Evolutionary conservation across 1,140 invertebrate genomes (phyloP), one percentile per base, ranked within the genome.

Genomic region (Yoshiicerus persimilis): DNA sequence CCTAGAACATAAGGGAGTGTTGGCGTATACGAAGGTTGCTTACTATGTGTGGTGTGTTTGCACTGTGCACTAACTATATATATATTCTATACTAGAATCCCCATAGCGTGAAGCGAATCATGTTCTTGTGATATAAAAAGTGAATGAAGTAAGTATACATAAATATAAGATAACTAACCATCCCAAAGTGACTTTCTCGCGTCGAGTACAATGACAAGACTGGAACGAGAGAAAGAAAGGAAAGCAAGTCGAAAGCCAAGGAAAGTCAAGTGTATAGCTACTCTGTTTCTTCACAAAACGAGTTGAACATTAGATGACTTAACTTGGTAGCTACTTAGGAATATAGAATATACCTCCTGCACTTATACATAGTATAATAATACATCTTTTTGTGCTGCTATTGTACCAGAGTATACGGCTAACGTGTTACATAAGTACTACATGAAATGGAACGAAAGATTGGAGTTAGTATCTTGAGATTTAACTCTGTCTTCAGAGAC

Each of bases 111-210:
- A 47, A 56, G 25, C 23, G 47, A 85, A 85, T 85, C 47, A 56
- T 85, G 39, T 25, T 41, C 47, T 85, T 27, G 4, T 56, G 13
- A 83, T 36, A 83, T 36, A 38, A 32, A 38, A 32, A 80, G 75
- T 34, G 34, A 41, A 41, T 84, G 30, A 84, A 84, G 38, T 47
- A 41, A 84, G 39, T 39, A 32, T 84, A 84, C 25, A 25, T 23
- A 38, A 23, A 25, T n/a, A 30, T 16, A 27, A 30, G 25, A 80
- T 80, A 80, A 80, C 75, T 80, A 80, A 80, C 75, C 75, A 34
- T 80, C 75, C 75, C 75, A 80, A 80, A 80, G 75, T 80, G 75
- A 80, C 75, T 80, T 36, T 80, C 75, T 36, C 32, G 32, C n/a
- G 75, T 80, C 75, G 75, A 38, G 30, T 30, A 80, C 75, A 80